Evolutionary conservation across 2,113 vertebrate genomes (phyloP).

Genomic region (Pygoscelis antarcticus): DNA sequence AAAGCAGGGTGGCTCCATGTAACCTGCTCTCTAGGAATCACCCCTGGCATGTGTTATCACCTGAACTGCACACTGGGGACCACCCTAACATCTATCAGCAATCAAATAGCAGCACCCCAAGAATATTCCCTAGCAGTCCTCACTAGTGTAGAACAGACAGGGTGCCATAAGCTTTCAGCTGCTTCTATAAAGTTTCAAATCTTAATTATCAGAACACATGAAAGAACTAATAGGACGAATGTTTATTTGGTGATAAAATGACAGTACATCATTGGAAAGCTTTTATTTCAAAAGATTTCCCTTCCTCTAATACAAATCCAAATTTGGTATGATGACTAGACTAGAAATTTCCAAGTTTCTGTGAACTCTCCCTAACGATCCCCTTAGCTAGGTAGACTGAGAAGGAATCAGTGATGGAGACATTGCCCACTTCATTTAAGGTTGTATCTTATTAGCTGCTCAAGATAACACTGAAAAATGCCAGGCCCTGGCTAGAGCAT

Average conservation of each 20-base stretch:
- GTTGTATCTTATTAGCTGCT: neutral
- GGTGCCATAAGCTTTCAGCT: neutral
- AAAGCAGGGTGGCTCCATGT: neutral
- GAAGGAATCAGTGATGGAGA: neutral
- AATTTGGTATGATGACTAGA: neutral
- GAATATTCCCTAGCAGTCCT: neutral
- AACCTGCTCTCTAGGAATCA: neutral
- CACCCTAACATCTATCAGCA: accelerated
- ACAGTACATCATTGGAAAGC: neutral
- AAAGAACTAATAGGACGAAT: neutral
- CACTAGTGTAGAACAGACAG: neutral
- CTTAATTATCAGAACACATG: neutral
- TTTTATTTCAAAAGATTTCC: neutral
- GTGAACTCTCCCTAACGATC: neutral
- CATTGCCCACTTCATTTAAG: neutral
- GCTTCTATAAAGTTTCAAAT: neutral
- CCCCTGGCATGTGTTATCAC: neutral
- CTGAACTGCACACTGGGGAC: neutral
- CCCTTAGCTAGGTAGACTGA: neutral
- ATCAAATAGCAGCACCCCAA: neutral
- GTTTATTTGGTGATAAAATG: neutral
- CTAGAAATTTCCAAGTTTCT: neutral
- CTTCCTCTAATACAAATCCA: neutral
- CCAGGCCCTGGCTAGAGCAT: neutral
- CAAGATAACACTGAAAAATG: neutral